Conservation (phyloP, 2,797 vertebrate genomes). For the Cyclopterus lumpus region DNA sequence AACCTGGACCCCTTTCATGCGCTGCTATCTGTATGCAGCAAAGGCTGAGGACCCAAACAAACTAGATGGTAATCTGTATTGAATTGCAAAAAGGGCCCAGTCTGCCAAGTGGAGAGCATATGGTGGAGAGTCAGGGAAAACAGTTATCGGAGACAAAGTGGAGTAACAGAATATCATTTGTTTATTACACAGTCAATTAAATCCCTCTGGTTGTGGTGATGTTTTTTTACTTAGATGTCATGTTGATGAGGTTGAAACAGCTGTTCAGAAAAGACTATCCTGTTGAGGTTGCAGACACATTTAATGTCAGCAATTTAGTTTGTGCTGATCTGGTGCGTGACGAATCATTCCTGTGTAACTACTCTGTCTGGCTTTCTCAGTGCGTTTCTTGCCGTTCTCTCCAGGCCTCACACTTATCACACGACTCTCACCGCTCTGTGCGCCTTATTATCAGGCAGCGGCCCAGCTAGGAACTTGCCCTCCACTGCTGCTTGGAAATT, state of each 20-base stretch:
- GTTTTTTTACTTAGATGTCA: not conserved
- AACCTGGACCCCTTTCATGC: not conserved
- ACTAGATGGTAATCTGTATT: conserved; percentile 41
- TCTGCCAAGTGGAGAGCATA: conserved; percentile 32
- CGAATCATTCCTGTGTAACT: conserved; percentile 48
- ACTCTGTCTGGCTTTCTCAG: conserved; percentile 12
- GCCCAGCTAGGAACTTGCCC: conserved; percentile 41
- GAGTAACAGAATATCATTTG: conserved; percentile 44
- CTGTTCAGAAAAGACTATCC: conserved; percentile 35
- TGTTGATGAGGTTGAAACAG: conserved; percentile 28
- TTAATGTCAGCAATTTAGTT: conserved; percentile 40
- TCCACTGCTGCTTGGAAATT: conserved; percentile 72
- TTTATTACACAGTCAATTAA: conserved; percentile 33
- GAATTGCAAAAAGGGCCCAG: conserved; percentile 21
- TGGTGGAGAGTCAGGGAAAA: conserved; percentile 33
- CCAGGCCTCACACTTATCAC: conserved; percentile 19
- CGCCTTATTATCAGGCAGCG: conserved; percentile 62
- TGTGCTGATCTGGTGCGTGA: conserved; percentile 39
- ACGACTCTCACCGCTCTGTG: conserved; percentile 28
- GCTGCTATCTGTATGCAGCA: conserved; percentile 19
- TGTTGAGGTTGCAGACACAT: not conserved
- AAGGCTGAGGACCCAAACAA: conserved; percentile 53
- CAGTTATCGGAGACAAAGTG: conserved; percentile 35
- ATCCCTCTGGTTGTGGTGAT: not conserved
- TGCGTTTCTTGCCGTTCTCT: conserved; percentile 1